Evolutionary conservation across 1,140 invertebrate genomes (phyloP).

Genomic region (Paralvinella palmiformis): DNA sequence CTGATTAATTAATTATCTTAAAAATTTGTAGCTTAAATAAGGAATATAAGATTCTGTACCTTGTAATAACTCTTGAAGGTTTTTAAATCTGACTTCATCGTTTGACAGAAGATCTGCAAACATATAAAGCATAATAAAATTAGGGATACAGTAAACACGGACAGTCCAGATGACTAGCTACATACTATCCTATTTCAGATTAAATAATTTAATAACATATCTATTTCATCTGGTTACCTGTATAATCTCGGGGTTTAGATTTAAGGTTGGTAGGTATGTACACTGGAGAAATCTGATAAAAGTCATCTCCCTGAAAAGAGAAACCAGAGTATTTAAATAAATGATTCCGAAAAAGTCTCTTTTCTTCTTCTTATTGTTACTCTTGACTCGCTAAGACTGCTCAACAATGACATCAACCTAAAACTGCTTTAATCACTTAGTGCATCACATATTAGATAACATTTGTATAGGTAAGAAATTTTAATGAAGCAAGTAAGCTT

Average conservation of each 20-base stretch:
- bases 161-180: background rate
- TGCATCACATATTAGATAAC: background rate
- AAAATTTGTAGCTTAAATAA: background rate
- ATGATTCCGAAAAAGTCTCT: background rate
- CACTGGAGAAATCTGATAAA: background rate
- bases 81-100: constrained; percentile 1
- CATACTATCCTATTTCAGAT: background rate
- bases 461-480: too few species aligned
- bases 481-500: too few species aligned
- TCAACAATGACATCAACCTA: background rate
- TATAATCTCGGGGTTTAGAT: background rate
- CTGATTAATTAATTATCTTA: too few species aligned
- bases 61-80: constrained; percentile 4
- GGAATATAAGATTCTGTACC: background rate
- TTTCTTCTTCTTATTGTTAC: background rate
- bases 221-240: background rate
- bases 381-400: background rate
- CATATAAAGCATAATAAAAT: background rate
- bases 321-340: background rate
- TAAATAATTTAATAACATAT: background rate
- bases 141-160: background rate
- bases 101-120: constrained; percentile 1
- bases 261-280: constrained; percentile 3
- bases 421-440: background rate
- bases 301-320: constrained; percentile 7